Evolutionary conservation across 2,888 invertebrate species (phyloP).

Genomic region (Pachycephus smyrnensis): DNA sequence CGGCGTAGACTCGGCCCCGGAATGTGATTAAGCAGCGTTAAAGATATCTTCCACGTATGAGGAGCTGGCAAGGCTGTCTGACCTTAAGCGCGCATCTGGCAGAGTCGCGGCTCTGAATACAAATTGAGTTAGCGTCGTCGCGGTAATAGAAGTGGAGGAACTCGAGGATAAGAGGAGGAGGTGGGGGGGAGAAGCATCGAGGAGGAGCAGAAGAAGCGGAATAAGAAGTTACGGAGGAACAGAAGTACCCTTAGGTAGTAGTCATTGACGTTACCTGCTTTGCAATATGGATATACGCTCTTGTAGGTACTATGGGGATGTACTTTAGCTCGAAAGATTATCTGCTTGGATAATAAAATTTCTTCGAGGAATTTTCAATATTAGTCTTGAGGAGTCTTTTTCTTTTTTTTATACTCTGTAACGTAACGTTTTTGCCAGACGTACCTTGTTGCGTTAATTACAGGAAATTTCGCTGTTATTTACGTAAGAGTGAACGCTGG

Average conservation of each 20-base stretch:
- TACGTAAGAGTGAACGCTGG: no score
- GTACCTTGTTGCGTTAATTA: no score
- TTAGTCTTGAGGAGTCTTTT: no score
- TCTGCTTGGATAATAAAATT: neutral
- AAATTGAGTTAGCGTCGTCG: slow-evolving; percentile 62
- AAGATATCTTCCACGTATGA: slow-evolving; percentile 41
- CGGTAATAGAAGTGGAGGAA: slow-evolving; percentile 46
- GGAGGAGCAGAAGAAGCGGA: neutral
- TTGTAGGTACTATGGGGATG: no score
- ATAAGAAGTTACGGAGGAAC: neutral
- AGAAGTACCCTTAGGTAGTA: neutral
- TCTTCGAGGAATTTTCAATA: neutral
- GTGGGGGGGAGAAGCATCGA: no score
- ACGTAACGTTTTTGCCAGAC: no score
- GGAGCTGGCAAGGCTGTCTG: slow-evolving; percentile 48
- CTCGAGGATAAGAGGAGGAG: no score
- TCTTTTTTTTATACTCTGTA: no score
- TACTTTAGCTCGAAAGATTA: no score
- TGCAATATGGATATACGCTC: neutral
- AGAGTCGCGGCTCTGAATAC: slow-evolving; percentile 59
- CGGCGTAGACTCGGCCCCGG: slow-evolving; percentile 26
- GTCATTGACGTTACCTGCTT: neutral
- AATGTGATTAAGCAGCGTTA: slow-evolving; percentile 47
- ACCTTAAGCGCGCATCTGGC: slow-evolving; percentile 60
- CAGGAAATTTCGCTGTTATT: no score